Evolutionary conservation across 1,140 invertebrate genomes (phyloP), one percentile per base, ranked within the genome.

Genomic region (Drosophila navojoa): DNA sequence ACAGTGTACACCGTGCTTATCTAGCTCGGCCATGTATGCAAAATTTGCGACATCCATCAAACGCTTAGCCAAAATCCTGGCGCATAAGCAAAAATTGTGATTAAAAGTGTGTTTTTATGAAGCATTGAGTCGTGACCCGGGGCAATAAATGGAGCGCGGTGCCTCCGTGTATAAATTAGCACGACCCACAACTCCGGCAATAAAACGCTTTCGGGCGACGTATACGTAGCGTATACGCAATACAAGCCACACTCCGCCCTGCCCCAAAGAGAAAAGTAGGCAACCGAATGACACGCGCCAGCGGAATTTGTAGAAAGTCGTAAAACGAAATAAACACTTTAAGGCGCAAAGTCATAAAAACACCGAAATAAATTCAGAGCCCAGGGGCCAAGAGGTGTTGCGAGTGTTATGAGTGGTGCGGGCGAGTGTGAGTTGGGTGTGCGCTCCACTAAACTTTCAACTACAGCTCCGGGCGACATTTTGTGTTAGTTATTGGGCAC

Each of bases 51-150:
- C 49, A 61, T 54, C 50, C 59, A 58, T 54, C 58, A 58, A 50
- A 47, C 52, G 60, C 47, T 29, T 67, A 53, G 10, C 29, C 13
- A 44, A 79, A 76, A 68, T 77, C 27, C 70, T 42, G n/a, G 50
- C 59, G 61, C 53, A 54, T 58, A 71, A 62, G 71, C 68, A 54
- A 63, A 67, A 79, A 69, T 76, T 79, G 79, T 86, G 82, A 86
- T 86, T 86, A 87, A 87, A 87, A 86, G 76, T 82, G 82, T 71
- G 71, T 77, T 86, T 86, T 86, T 86, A 86, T 82, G 82, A 86
- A 63, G 50, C 75, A 76, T 73, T 81, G 45, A 53, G 75, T 72
- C 81, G 82, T 86, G 82, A 85, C 80, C 68, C 55, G 68, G 50
- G 72, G 72, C 50, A 87, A 59, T 78, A 69, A 70, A 63, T 63